phyloP scores from a whole-genome alignment of 2,113 vertebrate species.

The Romanogobio albipinnatus region DNA sequence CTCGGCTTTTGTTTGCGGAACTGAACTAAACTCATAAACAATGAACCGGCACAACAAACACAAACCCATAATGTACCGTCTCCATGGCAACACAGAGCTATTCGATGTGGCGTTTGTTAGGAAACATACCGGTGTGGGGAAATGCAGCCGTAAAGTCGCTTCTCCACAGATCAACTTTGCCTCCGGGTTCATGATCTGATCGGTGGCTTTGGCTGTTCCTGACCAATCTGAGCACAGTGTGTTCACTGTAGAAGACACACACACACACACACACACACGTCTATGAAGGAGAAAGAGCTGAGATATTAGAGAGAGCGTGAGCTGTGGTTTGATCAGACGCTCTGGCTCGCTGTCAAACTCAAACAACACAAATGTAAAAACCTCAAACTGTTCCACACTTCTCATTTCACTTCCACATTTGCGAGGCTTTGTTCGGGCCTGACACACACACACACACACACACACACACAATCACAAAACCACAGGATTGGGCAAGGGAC shows the following conservation, averaged over 20 bases:
- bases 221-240: not conserved
- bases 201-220: not conserved
- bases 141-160: not conserved
- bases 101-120: not conserved
- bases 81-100: not conserved
- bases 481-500: constrained; percentile 43
- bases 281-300: not conserved
- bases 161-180: not conserved
- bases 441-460: constrained; percentile 47
- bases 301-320: not conserved
- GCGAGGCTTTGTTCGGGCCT: constrained; percentile 1
- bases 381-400: constrained; percentile 58
- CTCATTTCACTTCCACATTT: constrained; percentile 61
- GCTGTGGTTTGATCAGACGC: constrained; percentile 16
- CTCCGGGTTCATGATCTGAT: not conserved
- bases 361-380: constrained; percentile 41
- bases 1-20: constrained; percentile 29
- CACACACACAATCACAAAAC: constrained; percentile 51
- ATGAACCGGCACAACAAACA: not conserved
- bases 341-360: not conserved
- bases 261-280: too few relatives aligned
- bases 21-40: constrained; percentile 8
- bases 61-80: not conserved
- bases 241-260: not conserved
- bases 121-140: not conserved